Conservation (phyloP, 2,113 vertebrate genomes). For the Poeciliopsis turrubarensis region DNA sequence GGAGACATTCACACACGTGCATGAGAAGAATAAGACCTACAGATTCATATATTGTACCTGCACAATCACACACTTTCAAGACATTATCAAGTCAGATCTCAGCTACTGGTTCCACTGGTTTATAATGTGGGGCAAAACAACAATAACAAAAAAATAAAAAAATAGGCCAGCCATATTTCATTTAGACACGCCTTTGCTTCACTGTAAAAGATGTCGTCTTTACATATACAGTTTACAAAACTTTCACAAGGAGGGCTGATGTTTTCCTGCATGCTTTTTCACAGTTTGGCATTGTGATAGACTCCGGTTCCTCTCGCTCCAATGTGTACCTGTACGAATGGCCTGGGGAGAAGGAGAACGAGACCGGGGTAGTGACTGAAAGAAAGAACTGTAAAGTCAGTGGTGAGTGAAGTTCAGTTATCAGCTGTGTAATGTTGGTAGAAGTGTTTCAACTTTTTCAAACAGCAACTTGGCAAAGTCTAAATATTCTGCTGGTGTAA, state of each 20-base stretch:
- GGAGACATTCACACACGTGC: neutral
- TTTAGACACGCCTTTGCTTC: neutral
- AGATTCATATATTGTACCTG: neutral
- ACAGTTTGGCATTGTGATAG: slow-evolving; percentile 94
- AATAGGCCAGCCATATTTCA: neutral
- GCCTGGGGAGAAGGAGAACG: slow-evolving; percentile 93
- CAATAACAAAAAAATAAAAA: neutral
- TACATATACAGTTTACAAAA: neutral
- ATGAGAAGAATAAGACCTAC: neutral
- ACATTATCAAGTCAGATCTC: neutral
- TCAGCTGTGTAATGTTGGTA: neutral
- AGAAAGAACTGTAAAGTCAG: slow-evolving; percentile 82
- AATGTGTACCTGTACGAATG: slow-evolving; percentile 93
- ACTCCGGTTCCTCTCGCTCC: slow-evolving; percentile 93
- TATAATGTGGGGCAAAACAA: neutral
- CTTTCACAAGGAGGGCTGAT: neutral
- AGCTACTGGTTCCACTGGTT: neutral
- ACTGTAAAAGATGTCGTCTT: neutral
- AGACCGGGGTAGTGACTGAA: slow-evolving; percentile 90
- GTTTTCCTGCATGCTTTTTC: slow-evolving; percentile 3
- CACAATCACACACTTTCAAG: neutral
- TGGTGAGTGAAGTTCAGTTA: slow-evolving; percentile 76
- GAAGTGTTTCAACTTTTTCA: neutral
- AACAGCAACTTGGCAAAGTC: neutral
- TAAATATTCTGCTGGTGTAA: neutral